Base-by-base conservation (phyloP, 2,888 invertebrate genomes). In the Folsomia manolachei region DNA sequence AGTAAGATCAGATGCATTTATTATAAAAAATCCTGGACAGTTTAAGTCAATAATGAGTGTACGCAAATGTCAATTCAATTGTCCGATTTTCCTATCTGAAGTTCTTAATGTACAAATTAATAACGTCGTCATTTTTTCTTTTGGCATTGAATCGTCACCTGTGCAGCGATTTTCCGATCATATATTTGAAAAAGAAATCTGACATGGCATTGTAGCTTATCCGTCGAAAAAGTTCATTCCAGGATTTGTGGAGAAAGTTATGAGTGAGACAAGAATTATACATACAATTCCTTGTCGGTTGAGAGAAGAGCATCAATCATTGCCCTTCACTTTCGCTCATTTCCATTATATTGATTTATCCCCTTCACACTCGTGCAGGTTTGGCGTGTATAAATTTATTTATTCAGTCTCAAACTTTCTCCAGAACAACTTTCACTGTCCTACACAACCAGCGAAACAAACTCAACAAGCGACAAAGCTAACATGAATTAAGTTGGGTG, bases 291-390 rank as follows among this genome's bases (percentile, higher is more conserved):
- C 39, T 39, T 14, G 14, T 39, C 39, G 7, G 14, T 39, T 39
- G 39, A 39, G 19, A 14, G 4, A 60, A 23, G 52, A 67, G 53
- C 67, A 67, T 67, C 67, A 67, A 67, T 67, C 67, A 67, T 67
- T 27, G 19, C 60, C 67, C 19, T 26, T 52, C n/a, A n/a, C n/a
- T n/a, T 23, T 14, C 51, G 52, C 51, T 51, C 52, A 67, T 56
- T 67, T 67, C 67, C 67, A 67, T 67, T 56, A 67, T 67, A 67
- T 67, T 67, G 67, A 67, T 67, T 67, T 67, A n/a, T n/a, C 24
- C 27, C 67, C 25, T 18, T 53, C 56, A 14, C 39, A 4, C 14
- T 39, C 39, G 14, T 39, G 7, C 39, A 39, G 39, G 39, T 39
- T 39, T 39, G 39, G 39, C 39, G 4, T 4, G 7, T 39, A 14